These are phyloP conservation scores for Diplolepis rosae DNA, from an alignment of 2,888 invertebrate genomes.

Conservation along the genomic window DNA sequence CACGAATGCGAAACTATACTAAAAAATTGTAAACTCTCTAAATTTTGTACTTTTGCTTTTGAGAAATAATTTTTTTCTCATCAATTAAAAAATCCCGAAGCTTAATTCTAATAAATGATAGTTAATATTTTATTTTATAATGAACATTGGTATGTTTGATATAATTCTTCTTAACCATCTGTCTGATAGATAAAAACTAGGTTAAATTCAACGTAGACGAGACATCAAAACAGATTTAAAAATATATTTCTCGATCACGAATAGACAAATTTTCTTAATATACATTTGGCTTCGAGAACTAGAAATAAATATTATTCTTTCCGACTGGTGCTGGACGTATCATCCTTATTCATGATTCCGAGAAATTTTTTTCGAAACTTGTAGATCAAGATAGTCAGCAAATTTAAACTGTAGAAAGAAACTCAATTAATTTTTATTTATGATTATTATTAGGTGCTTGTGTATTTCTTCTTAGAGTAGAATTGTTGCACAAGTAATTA, in stretches of 20 bases:
- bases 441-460: neutral
- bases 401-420: constrained; percentile 10
- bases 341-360: constrained; percentile 19
- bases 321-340: neutral
- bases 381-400: constrained; percentile 8
- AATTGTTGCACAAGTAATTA: neutral
- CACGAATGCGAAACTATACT: too few relatives aligned
- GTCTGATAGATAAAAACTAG: neutral
- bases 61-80: neutral
- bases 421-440: constrained; percentile 5
- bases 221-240: neutral
- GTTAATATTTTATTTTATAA: neutral
- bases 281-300: neutral
- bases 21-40: too few relatives aligned
- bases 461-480: neutral
- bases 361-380: constrained; percentile 17
- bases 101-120: too few relatives aligned
- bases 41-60: too few relatives aligned
- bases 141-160: neutral
- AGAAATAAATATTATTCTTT: neutral
- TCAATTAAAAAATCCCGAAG: neutral
- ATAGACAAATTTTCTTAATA: neutral
- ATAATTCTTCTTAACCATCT: neutral
- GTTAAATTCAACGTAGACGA: neutral
- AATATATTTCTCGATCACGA: neutral